Evolutionary conservation across 2,888 invertebrate genomes (phyloP).

Genomic region (Digitonthophagus gazella): DNA sequence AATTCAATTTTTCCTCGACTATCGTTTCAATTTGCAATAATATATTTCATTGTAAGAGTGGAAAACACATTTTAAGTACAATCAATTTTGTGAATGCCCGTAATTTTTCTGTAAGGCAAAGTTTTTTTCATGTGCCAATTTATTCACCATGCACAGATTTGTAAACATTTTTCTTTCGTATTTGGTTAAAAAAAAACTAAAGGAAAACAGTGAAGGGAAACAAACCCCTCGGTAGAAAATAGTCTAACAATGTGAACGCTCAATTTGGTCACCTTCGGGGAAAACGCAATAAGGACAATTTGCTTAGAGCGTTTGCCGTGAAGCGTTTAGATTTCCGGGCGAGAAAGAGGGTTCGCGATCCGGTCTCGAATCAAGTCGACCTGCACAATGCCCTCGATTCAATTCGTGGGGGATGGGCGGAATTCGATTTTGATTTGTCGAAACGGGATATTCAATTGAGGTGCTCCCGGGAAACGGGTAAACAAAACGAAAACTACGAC

Average conservation of each 20-base stretch:
- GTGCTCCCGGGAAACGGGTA: background rate
- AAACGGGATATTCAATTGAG: conserved; percentile 1
- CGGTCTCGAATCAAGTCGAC: background rate
- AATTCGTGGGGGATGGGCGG: background rate
- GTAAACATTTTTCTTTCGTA: too few species aligned
- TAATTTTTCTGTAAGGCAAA: too few species aligned
- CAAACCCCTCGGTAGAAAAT: background rate
- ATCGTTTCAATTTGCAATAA: too few species aligned
- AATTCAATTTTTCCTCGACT: too few species aligned
- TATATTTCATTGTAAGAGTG: too few species aligned
- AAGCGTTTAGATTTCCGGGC: background rate
- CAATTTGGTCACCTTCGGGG: conserved; percentile 11
- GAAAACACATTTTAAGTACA: too few species aligned
- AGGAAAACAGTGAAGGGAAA: too few species aligned
- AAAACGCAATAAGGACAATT: conserved; percentile 14
- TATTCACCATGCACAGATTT: too few species aligned
- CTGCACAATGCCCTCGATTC: conserved; percentile 12
- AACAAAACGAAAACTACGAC: background rate
- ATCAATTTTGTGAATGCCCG: too few species aligned
- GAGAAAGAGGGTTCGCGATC: background rate
- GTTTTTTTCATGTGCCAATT: too few species aligned
- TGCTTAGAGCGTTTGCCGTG: conserved; percentile 4
- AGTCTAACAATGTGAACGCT: conserved; percentile 5
- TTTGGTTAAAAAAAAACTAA: too few species aligned
- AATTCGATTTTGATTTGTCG: conserved; percentile 13